A percentile compares a stretch with the other conserved stretches of the same genome.
These are phyloP conservation scores for Oryzias dopingdopingensis DNA, from an alignment of 2,797 vertebrate genomes.

Conservation along the genomic window DNA sequence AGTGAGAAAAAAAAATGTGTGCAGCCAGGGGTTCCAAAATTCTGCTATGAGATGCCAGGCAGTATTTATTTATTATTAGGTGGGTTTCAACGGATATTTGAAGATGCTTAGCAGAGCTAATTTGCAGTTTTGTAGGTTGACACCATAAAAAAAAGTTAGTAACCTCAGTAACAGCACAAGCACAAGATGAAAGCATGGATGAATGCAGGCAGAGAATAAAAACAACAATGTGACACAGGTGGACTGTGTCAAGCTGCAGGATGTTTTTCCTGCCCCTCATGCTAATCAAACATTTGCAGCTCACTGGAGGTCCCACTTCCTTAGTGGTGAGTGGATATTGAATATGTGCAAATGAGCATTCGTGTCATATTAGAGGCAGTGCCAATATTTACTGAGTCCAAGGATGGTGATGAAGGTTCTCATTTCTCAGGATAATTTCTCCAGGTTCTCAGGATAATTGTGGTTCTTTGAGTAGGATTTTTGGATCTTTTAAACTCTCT, in stretches of 20 bases:
- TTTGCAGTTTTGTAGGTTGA: background rate
- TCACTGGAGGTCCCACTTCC: slow-evolving; percentile 59
- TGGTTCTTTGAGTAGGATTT: no score
- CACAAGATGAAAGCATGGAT: slow-evolving; percentile 34
- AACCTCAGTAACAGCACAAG: slow-evolving; percentile 6
- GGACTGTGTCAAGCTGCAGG: slow-evolving; percentile 29
- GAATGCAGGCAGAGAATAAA: slow-evolving; percentile 5
- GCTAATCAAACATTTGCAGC: slow-evolving; percentile 71
- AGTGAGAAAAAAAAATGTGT: slow-evolving; percentile 7
- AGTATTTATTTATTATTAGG: slow-evolving; percentile 13
- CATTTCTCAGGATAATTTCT: no score
- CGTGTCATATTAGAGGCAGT: slow-evolving; percentile 19
- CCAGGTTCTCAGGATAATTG: no score
- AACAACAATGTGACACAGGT: slow-evolving; percentile 26
- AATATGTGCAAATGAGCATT: slow-evolving; percentile 70
- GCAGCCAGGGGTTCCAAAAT: background rate
- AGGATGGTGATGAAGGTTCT: no score
- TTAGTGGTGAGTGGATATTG: slow-evolving; percentile 54
- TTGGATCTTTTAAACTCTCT: no score
- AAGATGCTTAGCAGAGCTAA: background rate
- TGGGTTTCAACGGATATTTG: slow-evolving; percentile 11
- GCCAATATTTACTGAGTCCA: background rate
- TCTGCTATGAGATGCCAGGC: slow-evolving; percentile 1
- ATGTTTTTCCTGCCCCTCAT: slow-evolving; percentile 36
- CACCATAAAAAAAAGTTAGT: slow-evolving; percentile 11